A percentile compares a stretch with the other conserved stretches of the same genome.
Evolutionary conservation across 2,113 vertebrate genomes (phyloP).

Genomic region (Trochalopteron elliotii): DNA sequence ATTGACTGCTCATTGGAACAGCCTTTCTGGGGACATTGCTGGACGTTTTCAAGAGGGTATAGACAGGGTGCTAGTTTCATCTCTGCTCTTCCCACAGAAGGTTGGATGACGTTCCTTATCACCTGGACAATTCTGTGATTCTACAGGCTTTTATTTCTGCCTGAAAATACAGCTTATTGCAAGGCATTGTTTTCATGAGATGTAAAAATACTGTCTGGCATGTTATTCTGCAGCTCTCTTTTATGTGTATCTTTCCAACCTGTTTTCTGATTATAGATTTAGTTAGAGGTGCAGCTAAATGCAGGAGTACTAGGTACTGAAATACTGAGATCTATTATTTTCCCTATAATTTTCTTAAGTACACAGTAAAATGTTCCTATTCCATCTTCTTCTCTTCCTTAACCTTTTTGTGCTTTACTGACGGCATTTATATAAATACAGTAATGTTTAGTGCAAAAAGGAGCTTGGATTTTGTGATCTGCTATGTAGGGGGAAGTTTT

Average conservation of each 20-base stretch:
- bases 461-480: neutral
- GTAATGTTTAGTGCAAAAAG: neutral
- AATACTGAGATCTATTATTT: neutral
- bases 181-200: neutral
- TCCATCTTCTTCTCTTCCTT: neutral
- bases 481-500: neutral
- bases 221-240: neutral
- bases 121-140: neutral
- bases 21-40: neutral
- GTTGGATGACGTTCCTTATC: neutral
- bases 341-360: neutral
- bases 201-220: neutral
- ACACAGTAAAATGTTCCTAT: neutral
- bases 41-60: neutral
- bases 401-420: neutral
- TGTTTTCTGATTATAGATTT: neutral
- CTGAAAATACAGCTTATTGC: neutral
- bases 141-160: neutral
- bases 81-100: neutral
- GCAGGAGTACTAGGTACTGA: neutral
- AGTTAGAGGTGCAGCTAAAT: neutral
- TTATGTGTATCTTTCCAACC: neutral
- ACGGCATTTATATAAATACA: neutral
- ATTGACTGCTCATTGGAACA: accelerated
- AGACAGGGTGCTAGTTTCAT: neutral